Base-by-base conservation (phyloP, 2,113 vertebrate genomes). In the Paramormyrops kingsleyae region DNA sequence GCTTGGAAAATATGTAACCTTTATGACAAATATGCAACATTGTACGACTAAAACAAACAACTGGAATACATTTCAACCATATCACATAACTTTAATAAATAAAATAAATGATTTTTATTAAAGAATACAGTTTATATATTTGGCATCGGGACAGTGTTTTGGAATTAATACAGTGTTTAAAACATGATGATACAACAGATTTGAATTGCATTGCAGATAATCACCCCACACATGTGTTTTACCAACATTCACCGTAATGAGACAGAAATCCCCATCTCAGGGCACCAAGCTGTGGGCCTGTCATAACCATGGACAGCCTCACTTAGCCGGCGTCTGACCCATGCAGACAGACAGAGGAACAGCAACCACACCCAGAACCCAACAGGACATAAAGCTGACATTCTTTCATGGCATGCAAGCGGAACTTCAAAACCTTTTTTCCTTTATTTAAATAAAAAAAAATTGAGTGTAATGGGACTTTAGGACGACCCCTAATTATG, bases 101-200 rank as follows among this genome's bases (percentile, higher is more conserved):
- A 93, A 93, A 93, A 93, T 91, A 92, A 87, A 90, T n/a, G 49
- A 90, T 87, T 91, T 94, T 93, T 89, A 92, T 90, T 87, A 91
- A 62, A 91, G 88, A 87, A 70, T 88, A 88, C 46, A 53, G 74
- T 59, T 89, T 89, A 89, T 80, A 93, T 92, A 88, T 93, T 91
- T 92, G 92, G 92, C 92, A 93, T 91, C 83, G 88, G 90, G 90
- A 90, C 89, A 90, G 90, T 90, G 91, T 83, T 93, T 91, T 92
- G 90, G 91, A 91, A 92, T 80, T 89, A 86, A 91, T 91, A 66
- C 92, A 93, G 92, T 93, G 92, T 92, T 90, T 88, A 88, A 91
- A 80, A 90, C 66, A 62, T 4, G 9, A 42, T 4, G 90, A 90
- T 87, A 89, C 91, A 92, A 88, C 86, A 90, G 87, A 88, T 85